phyloP scores from a whole-genome alignment of 2,113 vertebrate genomes.

The Neomonachus schauinslandi region DNA sequence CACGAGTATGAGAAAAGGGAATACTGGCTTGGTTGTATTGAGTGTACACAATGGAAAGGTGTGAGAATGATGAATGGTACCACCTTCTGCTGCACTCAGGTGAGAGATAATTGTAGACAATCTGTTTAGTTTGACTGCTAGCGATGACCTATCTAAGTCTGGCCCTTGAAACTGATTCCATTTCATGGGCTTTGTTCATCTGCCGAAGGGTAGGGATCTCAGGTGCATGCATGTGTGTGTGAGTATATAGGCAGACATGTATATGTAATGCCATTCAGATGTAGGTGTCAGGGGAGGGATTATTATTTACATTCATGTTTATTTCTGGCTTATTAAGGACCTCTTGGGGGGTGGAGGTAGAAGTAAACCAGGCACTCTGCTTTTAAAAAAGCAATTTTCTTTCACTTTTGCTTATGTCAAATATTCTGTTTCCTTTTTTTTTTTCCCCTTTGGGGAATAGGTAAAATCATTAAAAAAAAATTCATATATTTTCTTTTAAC shows the following conservation, averaged over 20 bases:
- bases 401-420: not conserved
- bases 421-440: not conserved
- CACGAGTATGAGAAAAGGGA: not conserved
- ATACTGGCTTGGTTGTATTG: fast-evolving
- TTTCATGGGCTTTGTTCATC: not conserved
- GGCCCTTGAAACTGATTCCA: not conserved
- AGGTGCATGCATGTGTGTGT: not conserved
- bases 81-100: not conserved
- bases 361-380: not conserved
- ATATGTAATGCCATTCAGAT: not conserved
- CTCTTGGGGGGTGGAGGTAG: not conserved
- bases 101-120: not conserved
- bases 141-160: not conserved
- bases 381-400: not conserved
- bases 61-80: not conserved
- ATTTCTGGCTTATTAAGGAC: not conserved
- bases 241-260: not conserved
- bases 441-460: not conserved
- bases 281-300: not conserved
- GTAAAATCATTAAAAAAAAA: not conserved
- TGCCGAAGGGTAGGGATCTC: not conserved
- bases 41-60: not conserved
- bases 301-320: not conserved
- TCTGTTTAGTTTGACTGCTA: not conserved
- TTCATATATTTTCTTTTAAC: constrained; percentile 27